These are phyloP conservation scores for Caenorhabditis sulstoni DNA, from an alignment of 2,888 invertebrate species.

Conservation along the genomic window DNA sequence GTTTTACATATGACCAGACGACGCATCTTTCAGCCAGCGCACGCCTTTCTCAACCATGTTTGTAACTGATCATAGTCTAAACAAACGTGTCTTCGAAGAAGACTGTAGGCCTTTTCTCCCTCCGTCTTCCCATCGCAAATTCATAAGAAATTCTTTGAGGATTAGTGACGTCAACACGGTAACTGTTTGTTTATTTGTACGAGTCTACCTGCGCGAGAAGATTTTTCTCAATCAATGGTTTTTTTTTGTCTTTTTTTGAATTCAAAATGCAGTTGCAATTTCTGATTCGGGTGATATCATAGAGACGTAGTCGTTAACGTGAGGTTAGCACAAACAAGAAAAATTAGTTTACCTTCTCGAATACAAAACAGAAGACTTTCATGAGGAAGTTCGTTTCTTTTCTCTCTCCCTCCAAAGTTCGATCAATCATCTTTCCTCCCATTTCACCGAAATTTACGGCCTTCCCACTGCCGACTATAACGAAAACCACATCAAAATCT, in stretches of 20 bases:
- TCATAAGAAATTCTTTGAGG: conserved; percentile 27
- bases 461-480: conserved; percentile 18
- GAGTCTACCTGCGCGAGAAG: conserved; percentile 37
- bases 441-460: conserved; percentile 11
- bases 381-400: neutral
- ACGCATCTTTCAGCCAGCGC: neutral
- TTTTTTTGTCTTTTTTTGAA: conserved; percentile 6
- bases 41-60: neutral
- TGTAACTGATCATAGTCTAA: conserved; percentile 46
- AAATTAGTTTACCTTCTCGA: no score
- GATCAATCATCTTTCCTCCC: conserved; percentile 8
- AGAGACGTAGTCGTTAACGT: no score
- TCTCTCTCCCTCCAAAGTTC: neutral
- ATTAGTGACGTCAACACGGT: conserved; percentile 56
- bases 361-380: no score
- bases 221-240: conserved; percentile 40
- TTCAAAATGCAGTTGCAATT: conserved; percentile 6
- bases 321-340: no score
- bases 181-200: conserved; percentile 49
- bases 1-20: conserved; percentile 1
- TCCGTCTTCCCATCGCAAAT: neutral
- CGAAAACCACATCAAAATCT: conserved; percentile 9
- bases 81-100: conserved; percentile 22
- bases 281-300: neutral
- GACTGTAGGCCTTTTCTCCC: conserved; percentile 1